phyloP scores from a whole-genome alignment of 2,888 invertebrate species.

The Lamproptera curius region DNA sequence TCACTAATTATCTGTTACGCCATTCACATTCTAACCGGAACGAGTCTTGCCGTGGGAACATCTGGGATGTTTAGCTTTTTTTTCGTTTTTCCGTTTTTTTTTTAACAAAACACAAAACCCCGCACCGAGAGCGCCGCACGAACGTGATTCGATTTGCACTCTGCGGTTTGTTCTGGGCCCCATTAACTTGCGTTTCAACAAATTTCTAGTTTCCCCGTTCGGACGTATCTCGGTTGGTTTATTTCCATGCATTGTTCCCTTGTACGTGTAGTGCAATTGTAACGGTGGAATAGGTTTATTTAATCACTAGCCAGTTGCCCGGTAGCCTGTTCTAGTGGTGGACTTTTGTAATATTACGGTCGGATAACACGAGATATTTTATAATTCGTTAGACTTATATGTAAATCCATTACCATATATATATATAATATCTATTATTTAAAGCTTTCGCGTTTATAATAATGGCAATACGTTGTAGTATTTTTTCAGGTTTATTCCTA shows the following conservation, averaged over 20 bases:
- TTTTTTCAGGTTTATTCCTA: too few species aligned
- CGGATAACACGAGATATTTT: too few species aligned
- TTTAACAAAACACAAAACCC: constrained; percentile 22
- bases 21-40: constrained; percentile 49
- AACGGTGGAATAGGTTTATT: too few species aligned
- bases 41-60: constrained; percentile 52
- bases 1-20: constrained; percentile 45
- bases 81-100: constrained; percentile 28
- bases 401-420: too few species aligned
- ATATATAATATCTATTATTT: too few species aligned
- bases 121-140: constrained; percentile 23
- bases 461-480: too few species aligned
- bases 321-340: too few species aligned
- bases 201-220: constrained; percentile 11
- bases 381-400: too few species aligned
- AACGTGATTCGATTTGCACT: constrained; percentile 29
- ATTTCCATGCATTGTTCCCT: not conserved
- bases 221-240: not conserved
- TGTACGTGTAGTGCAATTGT: too few species aligned
- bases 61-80: constrained; percentile 38
- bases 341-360: too few species aligned
- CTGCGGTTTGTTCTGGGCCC: constrained; percentile 31
- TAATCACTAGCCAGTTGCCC: too few species aligned
- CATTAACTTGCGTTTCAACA: constrained; percentile 19
- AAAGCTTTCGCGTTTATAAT: too few species aligned